phyloP scores from a whole-genome alignment of 1,140 invertebrate species.

The Aplysia californica region DNA sequence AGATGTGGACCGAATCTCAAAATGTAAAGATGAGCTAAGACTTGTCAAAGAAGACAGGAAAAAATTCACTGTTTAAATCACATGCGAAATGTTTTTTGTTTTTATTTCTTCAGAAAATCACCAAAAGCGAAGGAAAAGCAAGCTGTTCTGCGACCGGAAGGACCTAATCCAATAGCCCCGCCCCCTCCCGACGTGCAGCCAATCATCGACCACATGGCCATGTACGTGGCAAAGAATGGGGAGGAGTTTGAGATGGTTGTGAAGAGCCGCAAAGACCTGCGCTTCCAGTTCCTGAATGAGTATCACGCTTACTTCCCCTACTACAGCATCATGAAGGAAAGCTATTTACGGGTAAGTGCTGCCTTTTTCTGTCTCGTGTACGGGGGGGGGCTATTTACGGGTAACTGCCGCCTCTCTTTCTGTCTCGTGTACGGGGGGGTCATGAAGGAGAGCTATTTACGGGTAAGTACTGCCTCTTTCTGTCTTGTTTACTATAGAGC shows the following conservation, averaged over 20 bases:
- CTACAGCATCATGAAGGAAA: conserved; percentile 60
- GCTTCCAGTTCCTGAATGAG: conserved; percentile 71
- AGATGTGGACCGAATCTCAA: too few species aligned
- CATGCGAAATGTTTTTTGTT: neutral
- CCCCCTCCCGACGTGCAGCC: conserved; percentile 82
- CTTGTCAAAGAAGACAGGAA: too few species aligned
- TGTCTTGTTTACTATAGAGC: too few species aligned
- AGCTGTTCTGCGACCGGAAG: too few species aligned
- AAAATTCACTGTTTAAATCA: too few species aligned
- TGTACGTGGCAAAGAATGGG: conserved; percentile 94
- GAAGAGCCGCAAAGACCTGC: conserved; percentile 84
- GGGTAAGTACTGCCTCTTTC: conserved; percentile 53
- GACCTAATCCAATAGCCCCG: conserved; percentile 68
- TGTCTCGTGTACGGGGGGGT: conserved; percentile 64
- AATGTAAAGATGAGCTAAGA: too few species aligned
- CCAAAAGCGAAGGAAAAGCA: too few species aligned
- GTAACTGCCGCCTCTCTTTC: too few species aligned
- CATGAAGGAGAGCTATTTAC: conserved; percentile 54
- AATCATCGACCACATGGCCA: conserved; percentile 95
- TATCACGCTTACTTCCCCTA: conserved; percentile 58
- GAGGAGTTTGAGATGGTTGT: conserved; percentile 91
- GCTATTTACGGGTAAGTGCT: conserved; percentile 52
- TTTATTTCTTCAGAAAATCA: neutral
- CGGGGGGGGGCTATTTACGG: too few species aligned
- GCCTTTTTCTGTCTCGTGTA: too few species aligned